These are phyloP conservation scores for Drosophila eugracilis DNA, from an alignment of 1,140 invertebrate species.

Conservation along the genomic window DNA sequence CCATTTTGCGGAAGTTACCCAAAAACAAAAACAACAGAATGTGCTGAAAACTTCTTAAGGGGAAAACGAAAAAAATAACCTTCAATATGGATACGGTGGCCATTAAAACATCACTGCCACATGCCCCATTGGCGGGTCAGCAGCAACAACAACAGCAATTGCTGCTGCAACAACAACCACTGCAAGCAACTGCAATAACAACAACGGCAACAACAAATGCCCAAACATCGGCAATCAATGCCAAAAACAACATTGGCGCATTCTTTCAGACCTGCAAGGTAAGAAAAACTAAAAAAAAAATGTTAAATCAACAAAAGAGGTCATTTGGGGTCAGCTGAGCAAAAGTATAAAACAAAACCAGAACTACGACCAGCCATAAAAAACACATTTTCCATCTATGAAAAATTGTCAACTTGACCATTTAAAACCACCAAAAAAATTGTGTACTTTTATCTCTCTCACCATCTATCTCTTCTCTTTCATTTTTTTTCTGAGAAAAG, in stretches of 20 bases:
- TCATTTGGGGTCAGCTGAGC: constrained; percentile 34
- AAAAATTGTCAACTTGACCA: constrained; percentile 22
- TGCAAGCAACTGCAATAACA: constrained; percentile 38
- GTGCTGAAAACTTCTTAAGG: constrained; percentile 18
- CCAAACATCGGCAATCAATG: constrained; percentile 43
- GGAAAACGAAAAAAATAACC: not conserved
- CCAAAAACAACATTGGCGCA: constrained; percentile 79
- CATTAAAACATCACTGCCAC: constrained; percentile 79
- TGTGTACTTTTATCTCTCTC: too few species aligned
- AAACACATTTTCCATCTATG: constrained; percentile 18
- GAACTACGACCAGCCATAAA: constrained; percentile 14
- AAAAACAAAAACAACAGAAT: constrained; percentile 17
- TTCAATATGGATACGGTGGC: constrained; percentile 77
- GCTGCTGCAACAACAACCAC: constrained; percentile 50
- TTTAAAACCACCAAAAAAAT: not conserved
- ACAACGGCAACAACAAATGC: constrained; percentile 45
- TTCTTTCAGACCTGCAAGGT: constrained; percentile 85
- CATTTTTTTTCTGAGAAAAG: constrained; percentile 27
- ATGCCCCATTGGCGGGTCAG: constrained; percentile 72
- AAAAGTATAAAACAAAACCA: constrained; percentile 7
- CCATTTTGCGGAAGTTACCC: constrained; percentile 43
- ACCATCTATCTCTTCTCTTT: constrained; percentile 1
- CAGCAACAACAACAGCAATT: constrained; percentile 63
- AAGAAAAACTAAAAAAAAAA: constrained; percentile 34
- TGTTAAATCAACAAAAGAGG: constrained; percentile 24